These are phyloP conservation scores for Ancistrus triradiatus DNA, from an alignment of 2,113 vertebrate species.

Conservation along the genomic window DNA sequence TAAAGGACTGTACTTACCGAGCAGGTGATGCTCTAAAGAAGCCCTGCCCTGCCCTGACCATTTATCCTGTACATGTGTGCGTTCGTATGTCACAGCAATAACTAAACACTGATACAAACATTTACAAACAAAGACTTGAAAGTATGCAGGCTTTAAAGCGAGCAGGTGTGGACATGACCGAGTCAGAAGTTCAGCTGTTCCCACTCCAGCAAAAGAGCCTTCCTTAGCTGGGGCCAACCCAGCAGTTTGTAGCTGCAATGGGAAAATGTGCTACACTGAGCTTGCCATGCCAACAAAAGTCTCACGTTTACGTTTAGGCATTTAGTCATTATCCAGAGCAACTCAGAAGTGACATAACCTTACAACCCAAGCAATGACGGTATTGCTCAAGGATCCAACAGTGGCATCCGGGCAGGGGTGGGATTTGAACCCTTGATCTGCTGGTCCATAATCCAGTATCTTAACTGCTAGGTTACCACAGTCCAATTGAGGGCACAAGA, in stretches of 20 bases:
- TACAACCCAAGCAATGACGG: too few species aligned
- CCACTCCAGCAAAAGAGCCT: constrained; percentile 1
- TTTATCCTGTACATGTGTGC: not conserved
- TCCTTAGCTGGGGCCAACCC: not conserved
- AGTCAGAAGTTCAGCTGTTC: constrained; percentile 23
- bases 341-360: too few species aligned
- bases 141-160: constrained; percentile 7
- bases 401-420: too few species aligned
- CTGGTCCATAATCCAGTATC: too few species aligned
- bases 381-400: too few species aligned
- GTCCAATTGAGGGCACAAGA: too few species aligned
- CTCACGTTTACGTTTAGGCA: too few species aligned
- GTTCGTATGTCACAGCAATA: not conserved
- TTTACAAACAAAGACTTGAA: constrained; percentile 14
- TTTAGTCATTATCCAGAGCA: too few species aligned
- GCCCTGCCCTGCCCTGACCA: not conserved
- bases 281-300: too few species aligned
- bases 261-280: not conserved
- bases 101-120: constrained; percentile 14
- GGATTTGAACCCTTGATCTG: too few species aligned
- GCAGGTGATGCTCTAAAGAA: not conserved
- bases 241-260: not conserved
- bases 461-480: too few species aligned
- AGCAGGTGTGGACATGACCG: constrained; percentile 16
- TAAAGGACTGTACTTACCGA: not conserved